Percentiles rank a stretch among this genome's conserved stretches.
These are phyloP conservation scores for Labeo calbasu DNA, from an alignment of 2,797 vertebrate species.

Conservation along the genomic window DNA sequence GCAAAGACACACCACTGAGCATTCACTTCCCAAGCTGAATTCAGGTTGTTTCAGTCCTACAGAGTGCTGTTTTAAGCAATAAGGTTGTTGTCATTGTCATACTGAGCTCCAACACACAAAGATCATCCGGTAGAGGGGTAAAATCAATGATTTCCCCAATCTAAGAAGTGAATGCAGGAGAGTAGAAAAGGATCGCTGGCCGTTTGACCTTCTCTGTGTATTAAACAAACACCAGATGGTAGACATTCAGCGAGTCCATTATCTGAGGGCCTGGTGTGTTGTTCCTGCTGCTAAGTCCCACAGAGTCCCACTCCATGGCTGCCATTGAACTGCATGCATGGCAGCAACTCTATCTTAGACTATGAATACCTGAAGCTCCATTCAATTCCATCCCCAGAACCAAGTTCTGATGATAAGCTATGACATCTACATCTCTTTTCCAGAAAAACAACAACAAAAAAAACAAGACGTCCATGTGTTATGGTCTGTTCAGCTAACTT, in stretches of 20 bases:
- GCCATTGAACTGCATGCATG: slow-evolving; percentile 60
- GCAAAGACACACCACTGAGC: slow-evolving; percentile 46
- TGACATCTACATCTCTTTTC: slow-evolving; percentile 27
- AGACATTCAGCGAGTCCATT: slow-evolving; percentile 86
- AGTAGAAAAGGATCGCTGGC: slow-evolving; percentile 83
- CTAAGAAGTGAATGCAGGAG: slow-evolving; percentile 79
- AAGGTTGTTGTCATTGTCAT: slow-evolving; percentile 76
- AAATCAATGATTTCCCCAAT: slow-evolving; percentile 81
- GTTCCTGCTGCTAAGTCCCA: slow-evolving; percentile 86
- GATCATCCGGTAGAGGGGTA: slow-evolving; percentile 81
- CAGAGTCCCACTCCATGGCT: slow-evolving; percentile 80
- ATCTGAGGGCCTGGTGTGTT: slow-evolving; percentile 80
- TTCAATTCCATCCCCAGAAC: slow-evolving; percentile 37
- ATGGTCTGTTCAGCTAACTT: background rate
- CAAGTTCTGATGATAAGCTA: slow-evolving; percentile 14
- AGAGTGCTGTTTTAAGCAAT: slow-evolving; percentile 70
- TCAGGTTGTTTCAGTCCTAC: slow-evolving; percentile 61
- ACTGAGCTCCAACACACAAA: slow-evolving; percentile 81
- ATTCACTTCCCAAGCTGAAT: slow-evolving; percentile 57
- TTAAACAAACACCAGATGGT: slow-evolving; percentile 95
- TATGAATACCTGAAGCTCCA: slow-evolving; percentile 50
- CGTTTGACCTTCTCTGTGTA: slow-evolving; percentile 91
- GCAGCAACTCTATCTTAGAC: slow-evolving; percentile 54
- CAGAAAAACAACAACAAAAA: too few species aligned
- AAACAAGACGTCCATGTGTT: slow-evolving; percentile 14